These are phyloP conservation scores for Columba livia DNA, from an alignment of 2,113 vertebrate genomes.

Conservation along the genomic window DNA sequence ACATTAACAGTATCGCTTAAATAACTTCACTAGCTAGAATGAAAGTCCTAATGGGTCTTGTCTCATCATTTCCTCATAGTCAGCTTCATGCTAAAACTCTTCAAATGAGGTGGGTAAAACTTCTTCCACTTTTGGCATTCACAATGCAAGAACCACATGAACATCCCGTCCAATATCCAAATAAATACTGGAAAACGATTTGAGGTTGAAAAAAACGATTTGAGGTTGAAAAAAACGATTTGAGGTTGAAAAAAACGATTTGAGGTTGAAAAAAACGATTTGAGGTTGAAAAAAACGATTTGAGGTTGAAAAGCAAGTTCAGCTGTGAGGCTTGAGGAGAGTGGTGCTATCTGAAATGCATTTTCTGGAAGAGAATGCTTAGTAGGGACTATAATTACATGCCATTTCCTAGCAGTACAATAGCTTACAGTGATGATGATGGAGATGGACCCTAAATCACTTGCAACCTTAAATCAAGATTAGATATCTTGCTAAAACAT, in stretches of 20 bases:
- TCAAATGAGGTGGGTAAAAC: background rate
- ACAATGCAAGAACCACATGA: background rate
- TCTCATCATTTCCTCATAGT: background rate
- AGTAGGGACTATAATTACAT: background rate
- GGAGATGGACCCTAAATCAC: background rate
- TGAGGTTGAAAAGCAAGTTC: background rate
- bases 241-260: background rate
- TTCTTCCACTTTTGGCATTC: background rate
- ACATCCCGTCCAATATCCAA: background rate
- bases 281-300: no score
- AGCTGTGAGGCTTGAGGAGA: background rate
- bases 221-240: background rate
- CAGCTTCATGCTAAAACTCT: background rate
- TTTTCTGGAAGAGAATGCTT: background rate
- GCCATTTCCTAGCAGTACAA: background rate
- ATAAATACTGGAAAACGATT: background rate
- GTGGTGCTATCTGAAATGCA: background rate
- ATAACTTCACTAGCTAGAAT: background rate
- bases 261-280: background rate
- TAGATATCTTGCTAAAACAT: background rate
- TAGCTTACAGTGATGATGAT: background rate
- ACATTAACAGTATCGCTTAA: background rate
- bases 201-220: background rate
- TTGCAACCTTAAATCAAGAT: background rate
- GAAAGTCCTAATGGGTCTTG: background rate